Evolutionary conservation across 1,140 invertebrate species (phyloP), one percentile per base, ranked within the genome.

Genomic region (Heliothis subflexa): DNA sequence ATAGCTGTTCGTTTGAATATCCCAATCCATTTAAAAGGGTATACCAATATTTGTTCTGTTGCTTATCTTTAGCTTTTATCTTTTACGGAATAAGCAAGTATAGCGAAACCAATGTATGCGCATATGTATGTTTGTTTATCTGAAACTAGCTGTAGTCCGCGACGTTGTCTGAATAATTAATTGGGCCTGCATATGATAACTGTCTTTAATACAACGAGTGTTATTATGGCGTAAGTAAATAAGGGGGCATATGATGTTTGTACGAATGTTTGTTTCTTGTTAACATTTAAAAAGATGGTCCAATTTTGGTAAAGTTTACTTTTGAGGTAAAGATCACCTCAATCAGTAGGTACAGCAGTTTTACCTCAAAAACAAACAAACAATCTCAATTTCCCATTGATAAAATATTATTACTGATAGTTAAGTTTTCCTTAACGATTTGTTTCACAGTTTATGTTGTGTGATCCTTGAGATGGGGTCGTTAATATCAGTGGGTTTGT

Each of bases 21-120:
- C n/a, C 49, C 14, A 50, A 70, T 70, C 12, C 18, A 28, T 70
- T 70, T 70, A 70, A 52, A 70, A 70, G 66, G 47, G 66, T 70
- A 28, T 16, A 18, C 12, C 16, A 10, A 68, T 28, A 40, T 64
- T 70, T 70, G 33, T 70, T 13, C 1, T 52, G 40, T 28, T 70
- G 21, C 21, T 52, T 70, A 70, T 52, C 21, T 28, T 70, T 50
- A 52, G 21, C 66, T 28, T 70, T 52, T 52, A 70, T 70, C 66
- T 70, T 52, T 50, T 21, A 66, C 40, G 16, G 49, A 70, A 25
- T 70, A 70, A 70, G 49, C 47, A 66, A 66, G 62, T 66, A 47
- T 66, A 2, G 10, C 21, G 40, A 10, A 49, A 66, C 10, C 62
- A 66, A 66, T 66, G 62, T 66, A 21, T 66, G 16, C 62, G 40